Evolutionary conservation across 2,113 vertebrate genomes (phyloP).

Genomic region (Stegostoma tigrinum): DNA sequence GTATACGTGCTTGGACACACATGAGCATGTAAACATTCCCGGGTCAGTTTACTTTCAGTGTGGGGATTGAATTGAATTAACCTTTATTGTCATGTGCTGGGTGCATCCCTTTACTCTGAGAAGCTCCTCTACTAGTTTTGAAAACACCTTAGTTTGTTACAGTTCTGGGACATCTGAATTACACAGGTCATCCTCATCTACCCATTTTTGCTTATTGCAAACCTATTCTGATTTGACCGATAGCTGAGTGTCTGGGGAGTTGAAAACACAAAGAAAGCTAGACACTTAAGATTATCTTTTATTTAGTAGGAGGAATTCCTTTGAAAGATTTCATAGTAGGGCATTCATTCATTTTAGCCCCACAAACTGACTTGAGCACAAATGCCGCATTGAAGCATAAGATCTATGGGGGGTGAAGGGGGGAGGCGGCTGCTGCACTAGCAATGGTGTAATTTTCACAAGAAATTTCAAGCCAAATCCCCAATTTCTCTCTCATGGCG

Average conservation of each 20-base stretch:
- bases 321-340: not conserved
- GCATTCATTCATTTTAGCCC: not conserved
- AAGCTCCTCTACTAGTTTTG: not conserved
- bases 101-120: not conserved
- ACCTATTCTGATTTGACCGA: not conserved
- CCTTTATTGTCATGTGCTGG: not conserved
- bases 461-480: not conserved
- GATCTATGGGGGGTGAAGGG: not conserved
- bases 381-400: too few species aligned
- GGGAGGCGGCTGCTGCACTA: too few species aligned
- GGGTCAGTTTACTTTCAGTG: not conserved
- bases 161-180: not conserved
- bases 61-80: not conserved
- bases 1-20: not conserved
- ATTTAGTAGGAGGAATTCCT: not conserved
- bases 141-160: not conserved
- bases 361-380: not conserved
- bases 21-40: not conserved
- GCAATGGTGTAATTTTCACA: not conserved
- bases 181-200: not conserved
- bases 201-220: not conserved
- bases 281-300: not conserved
- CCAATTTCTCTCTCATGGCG: not conserved
- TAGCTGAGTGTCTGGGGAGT: not conserved
- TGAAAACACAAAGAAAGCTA: not conserved